A percentile compares a stretch with the other conserved stretches of the same genome.
phyloP scores from a whole-genome alignment of 2,797 vertebrate species.

The Mormyrus hasselquistii region DNA sequence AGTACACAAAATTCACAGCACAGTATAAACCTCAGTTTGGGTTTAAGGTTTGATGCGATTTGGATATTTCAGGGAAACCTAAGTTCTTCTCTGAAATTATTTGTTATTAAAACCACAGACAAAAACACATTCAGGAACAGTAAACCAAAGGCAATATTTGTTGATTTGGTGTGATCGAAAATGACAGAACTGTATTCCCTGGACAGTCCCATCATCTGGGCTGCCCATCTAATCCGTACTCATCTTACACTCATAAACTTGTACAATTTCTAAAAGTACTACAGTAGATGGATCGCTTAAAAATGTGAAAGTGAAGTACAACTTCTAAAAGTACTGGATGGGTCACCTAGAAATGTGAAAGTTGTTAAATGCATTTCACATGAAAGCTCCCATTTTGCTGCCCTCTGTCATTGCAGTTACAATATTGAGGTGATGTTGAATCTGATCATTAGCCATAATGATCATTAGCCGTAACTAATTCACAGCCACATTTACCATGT shows the following conservation, averaged over 20 bases:
- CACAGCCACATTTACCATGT: neutral
- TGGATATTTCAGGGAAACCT: neutral
- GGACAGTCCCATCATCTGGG: neutral
- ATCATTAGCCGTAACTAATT: neutral
- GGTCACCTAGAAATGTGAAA: neutral
- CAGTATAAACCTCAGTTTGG: neutral
- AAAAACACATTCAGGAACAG: neutral
- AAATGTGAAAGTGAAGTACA: neutral
- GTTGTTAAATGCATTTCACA: neutral
- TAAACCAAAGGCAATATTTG: neutral
- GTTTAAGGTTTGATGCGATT: neutral
- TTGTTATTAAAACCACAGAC: neutral
- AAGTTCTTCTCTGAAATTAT: neutral
- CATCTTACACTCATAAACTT: neutral
- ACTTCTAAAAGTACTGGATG: neutral
- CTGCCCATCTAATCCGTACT: neutral
- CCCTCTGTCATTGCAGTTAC: neutral
- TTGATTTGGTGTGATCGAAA: neutral
- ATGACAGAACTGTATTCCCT: neutral
- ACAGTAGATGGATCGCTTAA: neutral
- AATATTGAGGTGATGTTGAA: neutral
- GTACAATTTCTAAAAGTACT: neutral
- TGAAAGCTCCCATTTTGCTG: neutral
- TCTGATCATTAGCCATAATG: neutral
- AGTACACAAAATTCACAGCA: neutral